A percentile compares a stretch with the other conserved stretches of the same genome.
Conservation (phyloP, 2,113 vertebrate species). For the Microcebus murinus region DNA sequence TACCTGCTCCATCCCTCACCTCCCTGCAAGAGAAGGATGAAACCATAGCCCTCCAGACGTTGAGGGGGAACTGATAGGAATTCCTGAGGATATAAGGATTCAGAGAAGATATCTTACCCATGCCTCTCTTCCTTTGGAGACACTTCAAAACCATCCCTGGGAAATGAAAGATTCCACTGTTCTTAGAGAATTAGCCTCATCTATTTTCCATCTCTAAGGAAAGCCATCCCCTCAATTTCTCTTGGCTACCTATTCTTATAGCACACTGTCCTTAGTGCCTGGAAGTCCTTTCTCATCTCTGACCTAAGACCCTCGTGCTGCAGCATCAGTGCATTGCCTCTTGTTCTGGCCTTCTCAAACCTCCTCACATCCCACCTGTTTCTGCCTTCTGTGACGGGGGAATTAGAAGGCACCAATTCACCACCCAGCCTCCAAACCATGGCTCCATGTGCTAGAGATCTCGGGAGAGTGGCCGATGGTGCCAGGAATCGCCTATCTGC, state of each 20-base stretch:
- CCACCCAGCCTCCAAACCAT: neutral
- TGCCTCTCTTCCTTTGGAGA: neutral
- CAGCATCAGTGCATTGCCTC: neutral
- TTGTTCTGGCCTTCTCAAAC: neutral
- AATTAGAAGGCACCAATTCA: neutral
- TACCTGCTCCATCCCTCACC: neutral
- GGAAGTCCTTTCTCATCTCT: neutral
- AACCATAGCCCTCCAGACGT: neutral
- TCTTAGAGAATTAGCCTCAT: neutral
- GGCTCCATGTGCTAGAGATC: neutral
- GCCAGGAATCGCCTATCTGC: neutral
- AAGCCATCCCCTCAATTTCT: neutral
- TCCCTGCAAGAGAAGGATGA: neutral
- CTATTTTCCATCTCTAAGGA: neutral
- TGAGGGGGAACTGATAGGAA: neutral
- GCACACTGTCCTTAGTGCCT: neutral
- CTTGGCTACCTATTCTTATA: neutral
- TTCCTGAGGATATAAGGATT: neutral
- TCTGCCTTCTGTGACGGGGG: neutral
- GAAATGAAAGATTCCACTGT: neutral
- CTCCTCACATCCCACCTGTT: neutral
- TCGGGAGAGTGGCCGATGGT: neutral
- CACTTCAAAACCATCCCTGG: neutral
- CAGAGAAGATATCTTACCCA: neutral
- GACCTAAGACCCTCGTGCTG: neutral